A percentile compares a stretch with the other conserved stretches of the same genome.
phyloP scores from a whole-genome alignment of 2,888 invertebrate species.

The Ophion obscuratus region DNA sequence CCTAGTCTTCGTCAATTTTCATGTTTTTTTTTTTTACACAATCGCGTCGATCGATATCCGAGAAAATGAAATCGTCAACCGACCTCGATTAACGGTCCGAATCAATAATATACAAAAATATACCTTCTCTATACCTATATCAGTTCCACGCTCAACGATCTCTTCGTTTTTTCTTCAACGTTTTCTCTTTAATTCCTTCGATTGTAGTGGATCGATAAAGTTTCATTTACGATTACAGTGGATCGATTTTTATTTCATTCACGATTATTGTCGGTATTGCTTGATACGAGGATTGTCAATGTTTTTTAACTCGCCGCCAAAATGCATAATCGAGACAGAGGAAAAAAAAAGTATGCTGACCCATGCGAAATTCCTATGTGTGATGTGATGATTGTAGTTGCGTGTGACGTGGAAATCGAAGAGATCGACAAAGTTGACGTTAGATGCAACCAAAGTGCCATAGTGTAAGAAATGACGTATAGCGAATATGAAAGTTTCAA shows the following conservation, averaged over 20 bases:
- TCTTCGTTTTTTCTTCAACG: constrained; percentile 53
- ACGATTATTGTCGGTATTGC: constrained; percentile 83
- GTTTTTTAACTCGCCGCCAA: constrained; percentile 57
- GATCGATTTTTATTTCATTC: constrained; percentile 67
- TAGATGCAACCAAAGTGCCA: constrained; percentile 47
- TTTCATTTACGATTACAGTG: constrained; percentile 75
- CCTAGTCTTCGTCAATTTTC: constrained; percentile 30
- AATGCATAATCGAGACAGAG: constrained; percentile 32
- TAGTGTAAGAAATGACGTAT: constrained; percentile 20
- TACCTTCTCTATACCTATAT: constrained; percentile 79
- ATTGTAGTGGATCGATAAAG: constrained; percentile 67
- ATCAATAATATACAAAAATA: constrained; percentile 81
- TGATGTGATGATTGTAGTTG: neutral
- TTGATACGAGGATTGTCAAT: constrained; percentile 80
- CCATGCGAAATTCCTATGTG: neutral
- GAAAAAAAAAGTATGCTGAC: constrained; percentile 11
- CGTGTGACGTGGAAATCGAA: constrained; percentile 32
- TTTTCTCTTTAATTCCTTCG: constrained; percentile 51
- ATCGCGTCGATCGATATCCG: constrained; percentile 60
- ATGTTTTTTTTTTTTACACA: constrained; percentile 23
- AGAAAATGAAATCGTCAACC: constrained; percentile 64
- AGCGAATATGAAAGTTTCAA: constrained; percentile 50
- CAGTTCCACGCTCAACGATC: constrained; percentile 67
- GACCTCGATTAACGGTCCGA: constrained; percentile 66
- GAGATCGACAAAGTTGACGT: constrained; percentile 54